Evolutionary conservation across 1,140 invertebrate genomes (phyloP).

Genomic region (Halesus radiatus): DNA sequence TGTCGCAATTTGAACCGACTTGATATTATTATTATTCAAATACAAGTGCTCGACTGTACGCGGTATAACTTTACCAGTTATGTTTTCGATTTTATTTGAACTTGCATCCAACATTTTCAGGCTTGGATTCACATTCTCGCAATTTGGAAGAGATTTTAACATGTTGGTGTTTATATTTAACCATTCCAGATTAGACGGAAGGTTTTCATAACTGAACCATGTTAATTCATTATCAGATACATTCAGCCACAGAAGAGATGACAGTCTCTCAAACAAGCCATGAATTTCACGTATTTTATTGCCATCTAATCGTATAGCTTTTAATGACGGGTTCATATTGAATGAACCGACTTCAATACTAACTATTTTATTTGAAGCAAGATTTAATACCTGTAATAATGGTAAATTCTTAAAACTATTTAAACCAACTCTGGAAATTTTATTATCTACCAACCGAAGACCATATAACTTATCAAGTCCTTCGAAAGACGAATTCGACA

Average conservation of each 20-base stretch:
- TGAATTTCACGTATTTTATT: conserved; percentile 79
- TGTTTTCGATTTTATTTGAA: conserved; percentile 79
- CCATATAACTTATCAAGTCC: conserved; percentile 77
- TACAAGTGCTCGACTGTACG: conserved; percentile 81
- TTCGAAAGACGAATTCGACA: conserved; percentile 74
- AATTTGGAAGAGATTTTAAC: conserved; percentile 84
- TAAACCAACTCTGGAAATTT: conserved; percentile 77
- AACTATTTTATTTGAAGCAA: conserved; percentile 78
- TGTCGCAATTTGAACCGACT: conserved; percentile 79
- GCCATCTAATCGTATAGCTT: conserved; percentile 78
- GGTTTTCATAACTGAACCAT: conserved; percentile 79
- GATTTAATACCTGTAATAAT: conserved; percentile 78
- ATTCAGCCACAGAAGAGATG: conserved; percentile 80
- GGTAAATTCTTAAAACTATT: conserved; percentile 77
- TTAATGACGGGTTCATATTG: conserved; percentile 75
- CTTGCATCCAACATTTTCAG: conserved; percentile 86
- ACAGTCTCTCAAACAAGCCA: conserved; percentile 77
- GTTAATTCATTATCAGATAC: conserved; percentile 79
- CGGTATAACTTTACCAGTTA: conserved; percentile 80
- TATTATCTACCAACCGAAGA: conserved; percentile 77
- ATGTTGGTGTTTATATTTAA: conserved; percentile 78
- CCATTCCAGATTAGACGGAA: conserved; percentile 79
- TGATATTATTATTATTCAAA: conserved; percentile 83
- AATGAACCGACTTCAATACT: conserved; percentile 79
- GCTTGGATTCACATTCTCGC: conserved; percentile 78